A percentile compares a stretch with the other conserved stretches of the same genome.
Conservation (phyloP, 2,888 invertebrate genomes). For the Mongoloraphidia duomilia region DNA sequence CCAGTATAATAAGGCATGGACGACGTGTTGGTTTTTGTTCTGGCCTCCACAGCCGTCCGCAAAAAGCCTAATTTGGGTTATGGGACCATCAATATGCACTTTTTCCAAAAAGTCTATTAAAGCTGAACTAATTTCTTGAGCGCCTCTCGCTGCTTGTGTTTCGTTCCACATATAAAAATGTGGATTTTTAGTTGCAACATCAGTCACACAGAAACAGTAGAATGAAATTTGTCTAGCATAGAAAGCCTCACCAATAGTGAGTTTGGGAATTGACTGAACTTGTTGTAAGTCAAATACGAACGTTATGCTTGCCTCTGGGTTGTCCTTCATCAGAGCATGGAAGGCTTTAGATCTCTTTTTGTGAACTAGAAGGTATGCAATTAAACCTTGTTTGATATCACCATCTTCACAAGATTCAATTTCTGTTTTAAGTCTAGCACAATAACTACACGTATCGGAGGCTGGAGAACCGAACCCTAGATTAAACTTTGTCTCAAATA, state of each 20-base stretch:
- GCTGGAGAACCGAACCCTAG: slow-evolving; percentile 17
- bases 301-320: slow-evolving; percentile 9
- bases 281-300: slow-evolving; percentile 20
- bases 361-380: slow-evolving; percentile 13
- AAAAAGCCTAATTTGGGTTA: slow-evolving; percentile 11
- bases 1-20: slow-evolving; percentile 15
- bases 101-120: slow-evolving; percentile 9
- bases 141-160: slow-evolving; percentile 11
- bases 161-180: slow-evolving; percentile 16
- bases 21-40: slow-evolving; percentile 15
- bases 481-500: slow-evolving; percentile 14
- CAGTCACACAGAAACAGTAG: slow-evolving; percentile 16
- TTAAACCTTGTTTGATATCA: slow-evolving; percentile 12
- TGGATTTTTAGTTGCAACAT: slow-evolving; percentile 13
- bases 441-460: slow-evolving; percentile 16
- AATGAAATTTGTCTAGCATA: slow-evolving; percentile 16
- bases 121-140: slow-evolving; percentile 16
- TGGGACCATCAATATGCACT: background rate
- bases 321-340: slow-evolving; percentile 12
- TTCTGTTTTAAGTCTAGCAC: slow-evolving; percentile 1
- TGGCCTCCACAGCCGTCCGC: slow-evolving; percentile 18
- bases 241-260: slow-evolving; percentile 18
- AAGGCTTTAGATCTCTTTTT: slow-evolving; percentile 15
- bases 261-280: slow-evolving; percentile 16
- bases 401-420: slow-evolving; percentile 12